Conservation (phyloP, 2,888 invertebrate genomes). For the Melipona beecheii region DNA sequence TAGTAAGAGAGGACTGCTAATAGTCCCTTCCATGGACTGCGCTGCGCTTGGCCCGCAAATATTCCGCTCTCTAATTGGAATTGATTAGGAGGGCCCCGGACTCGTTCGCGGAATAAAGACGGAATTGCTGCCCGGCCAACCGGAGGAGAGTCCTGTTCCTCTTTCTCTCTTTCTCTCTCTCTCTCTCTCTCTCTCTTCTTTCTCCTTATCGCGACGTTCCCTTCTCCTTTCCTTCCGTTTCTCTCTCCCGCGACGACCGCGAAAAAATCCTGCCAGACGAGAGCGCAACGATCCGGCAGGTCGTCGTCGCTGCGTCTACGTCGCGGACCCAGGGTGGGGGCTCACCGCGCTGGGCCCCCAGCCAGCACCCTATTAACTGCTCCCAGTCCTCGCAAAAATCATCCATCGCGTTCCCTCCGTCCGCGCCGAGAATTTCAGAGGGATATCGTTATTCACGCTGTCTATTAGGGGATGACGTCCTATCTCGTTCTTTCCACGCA, state of each 20-base stretch:
- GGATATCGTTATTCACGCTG: neutral
- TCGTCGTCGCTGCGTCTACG: conserved; percentile 38
- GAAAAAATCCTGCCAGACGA: conserved; percentile 56
- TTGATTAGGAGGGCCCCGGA: conserved; percentile 81
- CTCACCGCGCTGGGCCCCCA: too few relatives aligned
- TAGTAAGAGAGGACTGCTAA: conserved; percentile 82
- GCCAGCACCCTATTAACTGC: conserved; percentile 21
- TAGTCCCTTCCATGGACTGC: conserved; percentile 79
- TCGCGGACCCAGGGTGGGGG: conserved; percentile 20
- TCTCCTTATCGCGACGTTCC: neutral
- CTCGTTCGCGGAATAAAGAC: conserved; percentile 79
- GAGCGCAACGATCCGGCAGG: conserved; percentile 34
- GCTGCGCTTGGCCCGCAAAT: conserved; percentile 80
- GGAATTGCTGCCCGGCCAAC: conserved; percentile 76
- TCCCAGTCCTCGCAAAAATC: conserved; percentile 3
- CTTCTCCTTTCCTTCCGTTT: neutral
- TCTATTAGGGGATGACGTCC: conserved; percentile 7
- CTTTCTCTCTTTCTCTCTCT: neutral
- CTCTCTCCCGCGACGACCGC: conserved; percentile 4
- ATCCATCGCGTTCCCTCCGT: neutral
- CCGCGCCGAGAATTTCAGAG: neutral
- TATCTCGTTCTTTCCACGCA: too few relatives aligned
- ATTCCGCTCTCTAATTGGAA: conserved; percentile 84
- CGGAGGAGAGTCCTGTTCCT: conserved; percentile 37
- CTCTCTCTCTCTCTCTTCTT: too few relatives aligned